Evolutionary conservation across 2,113 vertebrate species (phyloP).

Genomic region (pig (Sus scrofa)): T2T-Sscrofa CM000814.6:131811001-131811500

Average conservation of each 20-base stretch:
- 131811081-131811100: not conserved
- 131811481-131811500: fast-evolving
- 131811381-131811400: fast-evolving
- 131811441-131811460: fast-evolving
- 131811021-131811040: fast-evolving
- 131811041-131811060: not conserved
- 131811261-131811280: constrained; percentile 19
- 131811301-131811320: constrained; percentile 51
- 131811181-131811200: not conserved
- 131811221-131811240: not conserved
- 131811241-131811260: constrained; percentile 42
- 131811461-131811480: not conserved
- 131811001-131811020: not conserved
- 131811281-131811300: not conserved
- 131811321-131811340: not conserved
- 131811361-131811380: not conserved
- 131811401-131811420: fast-evolving
- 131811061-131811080: not conserved
- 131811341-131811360: not conserved
- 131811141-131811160: constrained; percentile 77
- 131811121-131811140: constrained; percentile 23
- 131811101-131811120: constrained; percentile 36
- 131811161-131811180: constrained; percentile 60
- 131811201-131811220: not conserved
- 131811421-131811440: fast-evolving